Evolutionary conservation across 2,797 vertebrate genomes (phyloP), one percentile per base, ranked within the genome.

Genomic region (Enoplosus armatus): DNA sequence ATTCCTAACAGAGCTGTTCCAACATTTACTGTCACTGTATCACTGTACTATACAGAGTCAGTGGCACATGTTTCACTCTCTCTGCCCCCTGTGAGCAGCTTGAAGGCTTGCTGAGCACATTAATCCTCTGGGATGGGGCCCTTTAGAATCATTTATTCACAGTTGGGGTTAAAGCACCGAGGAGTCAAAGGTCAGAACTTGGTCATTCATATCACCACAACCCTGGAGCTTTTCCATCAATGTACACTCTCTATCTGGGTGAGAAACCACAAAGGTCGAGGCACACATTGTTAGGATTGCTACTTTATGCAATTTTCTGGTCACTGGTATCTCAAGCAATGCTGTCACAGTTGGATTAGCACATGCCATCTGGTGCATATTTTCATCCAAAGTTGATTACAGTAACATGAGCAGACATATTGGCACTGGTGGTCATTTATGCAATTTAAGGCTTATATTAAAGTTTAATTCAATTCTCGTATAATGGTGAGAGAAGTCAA

Each of bases 81-180:
- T 77, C 75, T 76, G 58, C 82, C 75, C 53, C 74, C 76, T 26
- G 70, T 33, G 77, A 82, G 80, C 85, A 89, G 86, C 83, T 85
- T 55, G 76, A 75, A 73, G 78, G 74, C 75, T 82, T 58, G 79
- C 76, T 56, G 83, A 69, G 85, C 71, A 68, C 84, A 92, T 90
- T 88, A 91, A 87, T 90, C 89, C 87, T 87, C 77, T 69, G 83
- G 90, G 90, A 89, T 76, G 83, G 71, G 33, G 71, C 80, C 87
- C 72, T 83, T 92, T 82, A 80, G 72, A 89, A 64, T 87, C 88
- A 92, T 92, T 93, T 92, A 91, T 92, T 92, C 91, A 92, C 88
- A 87, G 87, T 79, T 54, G 59, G 91, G 66, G 87, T 79, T 84
- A 89, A 91, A 90, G 84, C 58, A 27, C 64, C 0, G 22, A 27